Base-by-base conservation (phyloP, 1,140 invertebrate genomes). In the Drepana arcuata region DNA sequence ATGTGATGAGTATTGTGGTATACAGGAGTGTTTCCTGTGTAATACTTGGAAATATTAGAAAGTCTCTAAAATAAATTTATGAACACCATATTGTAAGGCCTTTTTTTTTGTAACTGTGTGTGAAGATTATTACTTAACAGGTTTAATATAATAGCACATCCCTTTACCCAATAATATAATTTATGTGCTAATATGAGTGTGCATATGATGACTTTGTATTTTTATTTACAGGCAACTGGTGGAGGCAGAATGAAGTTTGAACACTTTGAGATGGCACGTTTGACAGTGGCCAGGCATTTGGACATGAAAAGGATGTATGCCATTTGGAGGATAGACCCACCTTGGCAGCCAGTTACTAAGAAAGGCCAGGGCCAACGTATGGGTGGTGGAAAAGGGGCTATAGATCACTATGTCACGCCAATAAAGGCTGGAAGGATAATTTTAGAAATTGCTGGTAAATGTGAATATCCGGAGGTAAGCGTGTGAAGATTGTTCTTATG, bases 331-430 rank as follows among this genome's bases (percentile, higher is more conserved):
- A 84, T 99, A 1, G 94, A 96, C 70, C 78, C 95, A 0, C 96
- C 97, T 0, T 99, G 97, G 97, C 95, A 98, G 68, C 91, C 97
- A 7, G 77, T 97, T 2, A 94, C 95, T 0, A 96, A 93, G 72
- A 97, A 97, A 77, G 91, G 93, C 0, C 90, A 91, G 79, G 97
- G 97, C 2, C 89, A 92, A 33, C 84, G 95, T 54, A 95, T 98
- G 92, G 98, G 98, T 37, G 94, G 95, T 56, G 98, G 98, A 4
- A 99, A 99, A 87, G 94, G 93, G 7, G 70, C 88, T n/a, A 98
- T 99, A 36, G 89, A 97, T 75, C 95, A 98, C 79, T 99, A 98
- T 75, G 93, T 93, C 0, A 96, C 95, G 5, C 98, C 98, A 0
- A 77, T 99, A 1, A 96, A 93, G 85, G 86, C 91, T 30, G 94